Evolutionary conservation across 2,113 vertebrate genomes (phyloP), one percentile per base, ranked within the genome.

Genomic region (Lepisosteus osseus): DNA sequence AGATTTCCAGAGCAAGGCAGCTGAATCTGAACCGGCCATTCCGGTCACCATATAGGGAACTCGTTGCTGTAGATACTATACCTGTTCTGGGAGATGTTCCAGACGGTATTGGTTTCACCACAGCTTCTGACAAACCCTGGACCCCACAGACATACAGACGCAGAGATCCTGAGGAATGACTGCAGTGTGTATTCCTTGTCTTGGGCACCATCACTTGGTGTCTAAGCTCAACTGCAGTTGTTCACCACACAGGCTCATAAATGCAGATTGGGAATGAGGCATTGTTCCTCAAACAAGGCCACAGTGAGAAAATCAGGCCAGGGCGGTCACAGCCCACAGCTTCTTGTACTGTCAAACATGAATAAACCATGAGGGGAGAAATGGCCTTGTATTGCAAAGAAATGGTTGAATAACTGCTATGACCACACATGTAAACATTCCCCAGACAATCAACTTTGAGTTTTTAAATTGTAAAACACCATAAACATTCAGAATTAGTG

Each of bases 201-300:
- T 79, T 84, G 86, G 79, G 87, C 88, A 77, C 89, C 90, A 84
- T 84, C 85, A 78, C 41, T 85, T 80, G 90, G 88, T 75, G 68
- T 64, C 8, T 64, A 59, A 14, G 73, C 51, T 74, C 65, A 86
- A 90, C 84, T 88, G 77, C 86, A 86, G 14, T 61, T 62, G 64
- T 54, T 29, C 29, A 65, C 11, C n/a, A 17, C 8, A 59, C 12
- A n/a, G 4, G 14, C 0, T 29, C 29, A 29, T 29, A 29, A 29
- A 29, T 29, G 29, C 29, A 29, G 29, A 29, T 29, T 3, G 2
- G 47, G 47, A 51, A 51, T 5, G 47, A 51, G 47, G 51, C 64
- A 17, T 51, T n/a, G 44, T 45, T 70, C 47, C 47, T 51, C 5
- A 6, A 9, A 51, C 9, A 5, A 51, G 2, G 47, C 47, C 9